Percentiles rank a stretch among this genome's conserved stretches.
Evolutionary conservation across 2,113 vertebrate species (phyloP).

Genomic region (rat (Rattus norvegicus)): GRCr8 NC_086021.1:43188001-43188500

Average conservation of each 20-base stretch:
- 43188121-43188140: not conserved
- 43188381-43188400: not conserved
- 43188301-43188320: not conserved
- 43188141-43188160: no score
- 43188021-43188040: not conserved
- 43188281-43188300: not conserved
- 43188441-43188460: not conserved
- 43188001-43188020: not conserved
- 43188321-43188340: not conserved
- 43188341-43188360: not conserved
- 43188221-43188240: not conserved
- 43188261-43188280: not conserved
- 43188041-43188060: not conserved
- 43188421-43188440: not conserved
- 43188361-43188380: not conserved
- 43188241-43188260: not conserved
- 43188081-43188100: not conserved
- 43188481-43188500: not conserved
- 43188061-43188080: not conserved
- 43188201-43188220: not conserved
- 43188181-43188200: not conserved
- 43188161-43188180: not conserved
- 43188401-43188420: not conserved
- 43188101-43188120: no score
- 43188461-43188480: rapidly evolving